A percentile compares a stretch with the other conserved stretches of the same genome.
phyloP scores from a whole-genome alignment of 2,888 invertebrate species.

The Scrobipalpa atriplicella region DNA sequence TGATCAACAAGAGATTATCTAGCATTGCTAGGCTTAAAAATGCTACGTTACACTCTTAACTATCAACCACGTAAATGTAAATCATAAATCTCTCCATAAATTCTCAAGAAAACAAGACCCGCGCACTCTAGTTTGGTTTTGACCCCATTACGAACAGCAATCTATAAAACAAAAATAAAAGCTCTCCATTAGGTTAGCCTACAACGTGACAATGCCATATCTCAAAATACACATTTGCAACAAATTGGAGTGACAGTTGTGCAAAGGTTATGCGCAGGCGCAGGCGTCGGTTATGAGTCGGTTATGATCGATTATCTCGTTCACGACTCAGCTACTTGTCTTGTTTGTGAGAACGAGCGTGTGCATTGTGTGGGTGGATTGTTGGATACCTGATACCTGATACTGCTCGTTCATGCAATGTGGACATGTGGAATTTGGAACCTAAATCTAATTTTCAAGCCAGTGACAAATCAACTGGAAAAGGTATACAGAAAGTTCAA shows the following conservation, averaged over 20 bases:
- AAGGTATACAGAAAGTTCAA: neutral
- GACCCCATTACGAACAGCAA: constrained; percentile 5
- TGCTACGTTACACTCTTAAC: too few relatives aligned
- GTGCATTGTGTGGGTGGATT: constrained; percentile 8
- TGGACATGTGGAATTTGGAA: neutral
- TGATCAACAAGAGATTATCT: too few relatives aligned
- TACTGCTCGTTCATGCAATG: neutral
- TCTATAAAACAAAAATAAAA: constrained; percentile 9
- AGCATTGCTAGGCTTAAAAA: too few relatives aligned
- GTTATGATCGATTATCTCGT: constrained; percentile 53
- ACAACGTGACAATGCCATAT: constrained; percentile 23
- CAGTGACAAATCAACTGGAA: neutral
- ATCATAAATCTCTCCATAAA: too few relatives aligned
- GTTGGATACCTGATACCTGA: constrained; percentile 7
- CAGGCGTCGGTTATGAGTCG: constrained; percentile 32
- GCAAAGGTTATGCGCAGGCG: constrained; percentile 40
- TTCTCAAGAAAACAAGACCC: too few relatives aligned
- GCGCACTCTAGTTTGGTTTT: neutral
- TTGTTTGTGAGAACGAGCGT: constrained; percentile 9
- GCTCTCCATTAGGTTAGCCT: constrained; percentile 14
- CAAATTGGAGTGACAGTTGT: constrained; percentile 35
- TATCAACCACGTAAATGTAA: too few relatives aligned
- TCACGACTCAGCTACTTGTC: constrained; percentile 43
- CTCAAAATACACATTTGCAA: constrained; percentile 20
- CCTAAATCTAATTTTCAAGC: neutral